A percentile compares a stretch with the other conserved stretches of the same genome.
Evolutionary conservation across 2,888 invertebrate species (phyloP).

Genomic region (Anagyrus pseudococci): DNA sequence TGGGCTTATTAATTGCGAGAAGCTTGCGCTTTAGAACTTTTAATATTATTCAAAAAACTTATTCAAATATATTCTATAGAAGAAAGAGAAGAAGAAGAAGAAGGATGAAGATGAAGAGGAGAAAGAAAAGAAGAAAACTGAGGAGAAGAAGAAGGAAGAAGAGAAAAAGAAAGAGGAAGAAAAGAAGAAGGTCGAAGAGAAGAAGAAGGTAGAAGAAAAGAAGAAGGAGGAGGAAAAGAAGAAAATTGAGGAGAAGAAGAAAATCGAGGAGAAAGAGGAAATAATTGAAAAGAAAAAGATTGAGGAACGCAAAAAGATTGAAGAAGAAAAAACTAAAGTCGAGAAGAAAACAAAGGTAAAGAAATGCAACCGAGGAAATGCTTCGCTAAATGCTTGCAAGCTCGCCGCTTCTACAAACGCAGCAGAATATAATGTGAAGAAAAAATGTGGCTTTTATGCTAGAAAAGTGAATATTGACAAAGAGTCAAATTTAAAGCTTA

Average conservation of each 20-base stretch:
- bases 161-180: conserved; percentile 50
- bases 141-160: conserved; percentile 29
- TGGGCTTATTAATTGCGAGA: background rate
- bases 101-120: conserved; percentile 39
- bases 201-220: conserved; percentile 56
- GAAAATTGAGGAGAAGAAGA: conserved; percentile 40
- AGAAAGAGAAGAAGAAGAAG: conserved; percentile 54
- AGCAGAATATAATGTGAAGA: no score
- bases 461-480: no score
- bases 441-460: no score
- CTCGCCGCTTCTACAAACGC: no score
- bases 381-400: background rate
- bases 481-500: no score
- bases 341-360: conserved; percentile 48
- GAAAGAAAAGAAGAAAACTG: conserved; percentile 5
- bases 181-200: conserved; percentile 56
- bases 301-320: conserved; percentile 47
- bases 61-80: background rate
- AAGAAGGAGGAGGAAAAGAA: conserved; percentile 40
- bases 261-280: conserved; percentile 42
- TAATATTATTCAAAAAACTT: background rate
- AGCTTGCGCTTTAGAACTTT: background rate
- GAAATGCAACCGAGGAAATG: conserved; percentile 21
- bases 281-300: conserved; percentile 48
- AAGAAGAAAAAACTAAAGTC: conserved; percentile 55